phyloP scores from a whole-genome alignment of 2,113 vertebrate genomes.

The Sigmodon hispidus region DNA sequence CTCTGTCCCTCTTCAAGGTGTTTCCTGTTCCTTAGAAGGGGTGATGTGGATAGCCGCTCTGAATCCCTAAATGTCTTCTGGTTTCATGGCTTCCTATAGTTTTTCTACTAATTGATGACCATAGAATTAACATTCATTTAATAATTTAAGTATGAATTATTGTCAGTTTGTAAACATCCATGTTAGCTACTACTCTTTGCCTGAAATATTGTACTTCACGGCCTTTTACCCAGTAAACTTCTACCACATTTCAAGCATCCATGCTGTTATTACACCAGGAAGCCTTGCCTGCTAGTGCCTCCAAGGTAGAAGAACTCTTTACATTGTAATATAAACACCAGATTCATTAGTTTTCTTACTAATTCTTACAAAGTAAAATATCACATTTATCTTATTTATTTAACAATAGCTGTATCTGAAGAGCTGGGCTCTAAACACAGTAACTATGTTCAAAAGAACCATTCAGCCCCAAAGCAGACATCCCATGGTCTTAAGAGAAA shows the following conservation, averaged over 20 bases:
- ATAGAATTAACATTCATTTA: not conserved
- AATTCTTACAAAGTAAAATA: not conserved
- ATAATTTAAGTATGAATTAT: not conserved
- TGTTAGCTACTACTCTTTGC: not conserved
- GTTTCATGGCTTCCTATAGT: not conserved
- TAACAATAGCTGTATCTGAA: not conserved
- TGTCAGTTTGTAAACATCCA: constrained; percentile 8
- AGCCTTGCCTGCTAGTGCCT: not conserved
- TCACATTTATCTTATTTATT: not conserved
- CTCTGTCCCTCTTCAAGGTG: not conserved
- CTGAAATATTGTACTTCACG: not conserved
- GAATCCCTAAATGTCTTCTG: not conserved
- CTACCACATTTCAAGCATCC: not conserved
- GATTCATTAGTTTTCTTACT: not conserved
- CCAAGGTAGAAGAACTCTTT: not conserved
- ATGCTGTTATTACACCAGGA: not conserved
- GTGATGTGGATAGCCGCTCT: too few species aligned
- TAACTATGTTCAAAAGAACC: not conserved
- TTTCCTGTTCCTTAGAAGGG: not conserved
- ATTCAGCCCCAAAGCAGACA: not conserved
- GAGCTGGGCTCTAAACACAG: not conserved
- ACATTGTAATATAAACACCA: not conserved
- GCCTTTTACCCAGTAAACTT: not conserved
- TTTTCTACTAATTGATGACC: not conserved
- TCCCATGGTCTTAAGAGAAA: not conserved